A percentile compares a stretch with the other conserved stretches of the same genome.
These are phyloP conservation scores for Drosophila pseudotakahashii DNA, from an alignment of 2,888 invertebrate species.

Conservation along the genomic window DNA sequence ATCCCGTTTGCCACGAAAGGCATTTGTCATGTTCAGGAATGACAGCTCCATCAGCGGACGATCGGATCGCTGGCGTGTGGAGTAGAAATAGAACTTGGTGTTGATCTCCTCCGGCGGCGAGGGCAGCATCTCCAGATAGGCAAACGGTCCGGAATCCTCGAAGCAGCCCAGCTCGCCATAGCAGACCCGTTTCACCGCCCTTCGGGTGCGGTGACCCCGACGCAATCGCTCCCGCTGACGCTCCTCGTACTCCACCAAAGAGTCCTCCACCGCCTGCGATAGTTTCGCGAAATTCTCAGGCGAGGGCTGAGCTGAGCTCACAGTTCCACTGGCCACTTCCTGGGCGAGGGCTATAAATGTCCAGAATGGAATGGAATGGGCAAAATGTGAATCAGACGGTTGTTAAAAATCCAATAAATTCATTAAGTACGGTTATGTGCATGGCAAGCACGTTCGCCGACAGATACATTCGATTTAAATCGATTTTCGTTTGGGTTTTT, in stretches of 20 bases:
- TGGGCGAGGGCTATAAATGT: constrained; percentile 45
- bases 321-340: constrained; percentile 30
- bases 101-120: constrained; percentile 93
- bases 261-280: constrained; percentile 71
- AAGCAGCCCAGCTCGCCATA: constrained; percentile 96
- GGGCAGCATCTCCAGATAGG: constrained; percentile 95
- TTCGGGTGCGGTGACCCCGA: constrained; percentile 86
- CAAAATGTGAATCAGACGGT: constrained; percentile 6
- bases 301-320: constrained; percentile 25
- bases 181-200: constrained; percentile 93
- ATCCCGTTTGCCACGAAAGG: constrained; percentile 84
- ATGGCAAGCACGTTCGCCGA: constrained; percentile 19
- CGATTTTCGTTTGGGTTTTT: background rate
- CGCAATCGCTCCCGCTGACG: constrained; percentile 59
- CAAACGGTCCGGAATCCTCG: constrained; percentile 94
- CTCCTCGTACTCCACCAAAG: constrained; percentile 64
- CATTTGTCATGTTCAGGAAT: constrained; percentile 89
- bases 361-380: no score
- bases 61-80: constrained; percentile 88
- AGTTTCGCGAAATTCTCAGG: constrained; percentile 61
- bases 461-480: constrained; percentile 5
- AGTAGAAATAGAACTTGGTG: constrained; percentile 92
- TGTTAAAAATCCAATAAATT: background rate
- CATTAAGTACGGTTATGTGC: constrained; percentile 16
- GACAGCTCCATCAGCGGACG: constrained; percentile 89